Base-by-base conservation (phyloP, 2,113 vertebrate species). In the Cavia aperea region DNA sequence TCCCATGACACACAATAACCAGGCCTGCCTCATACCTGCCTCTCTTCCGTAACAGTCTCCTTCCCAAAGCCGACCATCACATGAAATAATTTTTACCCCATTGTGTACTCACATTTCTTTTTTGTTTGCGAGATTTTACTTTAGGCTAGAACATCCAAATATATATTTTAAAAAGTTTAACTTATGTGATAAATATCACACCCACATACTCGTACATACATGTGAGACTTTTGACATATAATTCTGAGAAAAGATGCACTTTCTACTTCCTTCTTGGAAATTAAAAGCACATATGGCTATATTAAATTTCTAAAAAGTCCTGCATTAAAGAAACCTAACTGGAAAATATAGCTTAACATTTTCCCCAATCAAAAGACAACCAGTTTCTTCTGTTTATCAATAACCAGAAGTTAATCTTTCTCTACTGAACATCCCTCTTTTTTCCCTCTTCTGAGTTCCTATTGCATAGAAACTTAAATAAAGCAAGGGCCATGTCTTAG, bases 121-220 rank as follows among this genome's bases (percentile, higher is more conserved):
- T 91, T 89, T 89, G 24, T 26, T n/a, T 88, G 14, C 86, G 77
- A 39, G 43, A 60, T 73, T 93, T 83, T 56, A 33, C 65, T 56
- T 24, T 15, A 60, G 43, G 77, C 18, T 90, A 90, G 7, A 70
- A 73, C 92, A 72, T 88, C 83, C 77, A 73, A 96, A 96, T 90
- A 90, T 79, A n/a, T 33, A 39, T 68, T 56, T 62, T 56, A 49
- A 19, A 81, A 86, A 56, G 4, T 83, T 86, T 12, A 82, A 75
- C 62, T 66, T 93, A 1, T 18, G 26, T 88, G 82, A 46, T 89
- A 86, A 68, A 65, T 73, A 58, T 39, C 62, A 81, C n/a, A 65
- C 6, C 33, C 7, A 33, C 10, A 43, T 49, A 75, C 56, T 12
- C 9, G 12, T 10, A n/a, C 36, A 65, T 29, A n/a, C 85, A 19